These are phyloP conservation scores for Sphaeridia pumilis DNA, from an alignment of 2,888 invertebrate genomes.

Conservation along the genomic window DNA sequence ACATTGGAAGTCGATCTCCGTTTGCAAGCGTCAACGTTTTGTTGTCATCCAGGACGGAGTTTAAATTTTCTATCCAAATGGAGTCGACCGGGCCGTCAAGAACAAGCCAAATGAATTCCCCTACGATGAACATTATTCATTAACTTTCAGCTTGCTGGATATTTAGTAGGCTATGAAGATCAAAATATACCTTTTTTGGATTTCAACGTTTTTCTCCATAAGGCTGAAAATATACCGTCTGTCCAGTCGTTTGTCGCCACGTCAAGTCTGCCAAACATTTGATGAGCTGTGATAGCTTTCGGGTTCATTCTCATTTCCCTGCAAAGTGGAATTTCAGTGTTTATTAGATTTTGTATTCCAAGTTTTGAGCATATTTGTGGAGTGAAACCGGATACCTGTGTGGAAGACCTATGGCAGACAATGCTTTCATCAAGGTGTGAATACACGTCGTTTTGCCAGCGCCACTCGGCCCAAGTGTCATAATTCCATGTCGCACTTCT, in stretches of 20 bases:
- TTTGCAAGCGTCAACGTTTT: constrained; percentile 90
- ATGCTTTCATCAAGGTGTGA: constrained; percentile 76
- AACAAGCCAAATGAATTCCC: constrained; percentile 8
- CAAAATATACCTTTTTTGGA: constrained; percentile 52
- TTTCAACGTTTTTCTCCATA: constrained; percentile 89
- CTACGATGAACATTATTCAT: not conserved
- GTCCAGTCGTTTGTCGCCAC: constrained; percentile 99
- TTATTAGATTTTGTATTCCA: not conserved
- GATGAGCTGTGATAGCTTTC: constrained; percentile 90
- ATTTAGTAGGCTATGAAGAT: not conserved
- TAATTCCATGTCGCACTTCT: constrained; percentile 86
- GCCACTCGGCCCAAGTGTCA: constrained; percentile 89
- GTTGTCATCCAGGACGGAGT: constrained; percentile 93
- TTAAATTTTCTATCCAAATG: constrained; percentile 96
- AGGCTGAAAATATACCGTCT: constrained; percentile 90
- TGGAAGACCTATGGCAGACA: constrained; percentile 68
- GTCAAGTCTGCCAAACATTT: constrained; percentile 94
- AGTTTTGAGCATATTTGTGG: not conserved
- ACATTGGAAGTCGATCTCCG: constrained; percentile 88
- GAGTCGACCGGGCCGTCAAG: constrained; percentile 50
- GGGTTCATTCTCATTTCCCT: constrained; percentile 98
- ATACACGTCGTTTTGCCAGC: constrained; percentile 91
- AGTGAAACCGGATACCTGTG: constrained; percentile 54
- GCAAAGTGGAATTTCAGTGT: constrained; percentile 6
- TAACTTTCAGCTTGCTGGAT: not conserved